phyloP scores from a whole-genome alignment of 2,113 vertebrate genomes.

The Thalassarche chlororhynchos region DNA sequence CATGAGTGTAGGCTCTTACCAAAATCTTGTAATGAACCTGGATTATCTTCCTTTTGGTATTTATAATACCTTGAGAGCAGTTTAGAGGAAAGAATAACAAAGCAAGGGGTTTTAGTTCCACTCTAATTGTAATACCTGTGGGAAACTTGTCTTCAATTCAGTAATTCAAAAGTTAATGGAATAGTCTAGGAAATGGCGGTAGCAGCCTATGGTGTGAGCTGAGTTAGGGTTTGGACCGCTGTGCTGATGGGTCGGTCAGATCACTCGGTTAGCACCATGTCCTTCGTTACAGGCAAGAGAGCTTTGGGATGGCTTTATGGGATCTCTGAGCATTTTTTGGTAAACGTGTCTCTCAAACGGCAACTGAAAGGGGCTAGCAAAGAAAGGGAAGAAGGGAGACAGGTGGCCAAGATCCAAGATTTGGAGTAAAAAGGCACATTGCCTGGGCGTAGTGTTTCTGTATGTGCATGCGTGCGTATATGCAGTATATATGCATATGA shows the following conservation, averaged over 20 bases:
- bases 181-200: not conserved
- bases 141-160: not conserved
- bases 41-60: not conserved
- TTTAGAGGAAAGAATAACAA: not conserved
- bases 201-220: not conserved
- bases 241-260: not conserved
- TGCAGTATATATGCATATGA: not conserved
- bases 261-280: accelerated
- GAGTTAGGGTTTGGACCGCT: not conserved
- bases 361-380: not conserved
- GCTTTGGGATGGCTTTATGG: not conserved
- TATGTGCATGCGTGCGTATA: accelerated
- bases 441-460: not conserved
- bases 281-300: accelerated
- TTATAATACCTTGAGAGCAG: not conserved
- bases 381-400: not conserved
- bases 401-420: not conserved
- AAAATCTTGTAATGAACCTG: not conserved
- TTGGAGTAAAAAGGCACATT: not conserved
- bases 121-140: not conserved
- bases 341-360: not conserved
- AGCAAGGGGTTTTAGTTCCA: not conserved
- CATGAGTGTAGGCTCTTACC: not conserved
- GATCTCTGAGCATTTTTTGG: not conserved
- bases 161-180: not conserved